phyloP scores from a whole-genome alignment of 2,797 vertebrate genomes.

The Sitta carolinensis region DNA sequence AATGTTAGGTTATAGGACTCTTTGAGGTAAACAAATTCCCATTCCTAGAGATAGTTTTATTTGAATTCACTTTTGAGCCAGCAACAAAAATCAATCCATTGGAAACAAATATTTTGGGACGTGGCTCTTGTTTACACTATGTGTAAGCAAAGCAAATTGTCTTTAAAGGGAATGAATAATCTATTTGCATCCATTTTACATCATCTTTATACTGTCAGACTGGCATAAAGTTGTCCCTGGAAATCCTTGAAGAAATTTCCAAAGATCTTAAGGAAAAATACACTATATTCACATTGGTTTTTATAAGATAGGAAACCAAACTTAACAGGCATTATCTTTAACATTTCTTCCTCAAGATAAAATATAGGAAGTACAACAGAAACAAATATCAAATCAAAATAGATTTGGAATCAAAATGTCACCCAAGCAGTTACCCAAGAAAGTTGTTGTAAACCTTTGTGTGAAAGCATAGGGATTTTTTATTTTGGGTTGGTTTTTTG shows the following conservation, averaged over 20 bases:
- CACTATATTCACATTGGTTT: background rate
- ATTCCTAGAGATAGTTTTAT: background rate
- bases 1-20: background rate
- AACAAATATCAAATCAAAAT: background rate
- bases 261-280: background rate
- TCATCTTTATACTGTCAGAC: background rate
- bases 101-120: background rate
- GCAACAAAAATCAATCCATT: background rate
- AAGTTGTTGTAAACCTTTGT: background rate
- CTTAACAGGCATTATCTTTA: background rate
- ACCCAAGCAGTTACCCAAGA: background rate
- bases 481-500: no score
- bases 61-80: slow-evolving; percentile 45
- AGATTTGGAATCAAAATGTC: background rate
- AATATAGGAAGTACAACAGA: background rate
- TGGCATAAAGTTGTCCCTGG: background rate
- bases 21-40: background rate
- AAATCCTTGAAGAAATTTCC: background rate
- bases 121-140: background rate
- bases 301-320: background rate
- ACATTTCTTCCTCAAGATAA: background rate
- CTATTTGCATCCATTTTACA: background rate
- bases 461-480: background rate
- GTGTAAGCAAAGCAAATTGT: background rate
- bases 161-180: background rate